phyloP scores from a whole-genome alignment of 53 echinoderm and acorn worm species.

The Antedon mediterranea region DNA sequence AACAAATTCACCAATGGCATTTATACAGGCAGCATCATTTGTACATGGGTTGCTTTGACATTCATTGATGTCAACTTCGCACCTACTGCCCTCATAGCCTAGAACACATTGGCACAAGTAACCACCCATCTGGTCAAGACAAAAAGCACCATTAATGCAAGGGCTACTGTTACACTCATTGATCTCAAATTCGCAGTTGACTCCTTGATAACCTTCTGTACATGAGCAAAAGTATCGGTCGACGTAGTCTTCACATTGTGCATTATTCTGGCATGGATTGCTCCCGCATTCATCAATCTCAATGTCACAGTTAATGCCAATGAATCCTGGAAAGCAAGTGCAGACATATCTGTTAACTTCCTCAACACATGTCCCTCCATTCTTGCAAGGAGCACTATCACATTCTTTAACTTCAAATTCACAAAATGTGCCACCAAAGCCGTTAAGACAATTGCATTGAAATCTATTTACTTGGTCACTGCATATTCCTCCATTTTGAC shows the following conservation, averaged over 20 bases:
- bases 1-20: slow-evolving; percentile 5
- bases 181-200: slow-evolving; percentile 25
- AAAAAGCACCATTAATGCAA: slow-evolving; percentile 23
- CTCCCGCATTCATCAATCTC: slow-evolving; percentile 26
- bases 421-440: slow-evolving; percentile 19
- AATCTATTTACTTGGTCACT: slow-evolving; percentile 16
- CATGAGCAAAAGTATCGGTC: slow-evolving; percentile 19
- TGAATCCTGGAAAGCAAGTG: slow-evolving; percentile 15
- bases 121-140: slow-evolving; percentile 14
- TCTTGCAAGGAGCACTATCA: slow-evolving; percentile 20
- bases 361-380: slow-evolving; percentile 25
- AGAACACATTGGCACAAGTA: slow-evolving; percentile 18
- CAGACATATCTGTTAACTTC: slow-evolving; percentile 16
- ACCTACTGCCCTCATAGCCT: slow-evolving; percentile 20
- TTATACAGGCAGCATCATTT: slow-evolving; percentile 9
- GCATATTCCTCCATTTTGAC: slow-evolving; percentile 23
- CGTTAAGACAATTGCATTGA: slow-evolving; percentile 14
- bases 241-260: slow-evolving; percentile 11
- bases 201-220: slow-evolving; percentile 13
- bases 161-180: slow-evolving; percentile 22
- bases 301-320: slow-evolving; percentile 17
- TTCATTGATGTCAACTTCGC: slow-evolving; percentile 33
- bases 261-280: slow-evolving; percentile 24
- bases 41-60: slow-evolving; percentile 26
- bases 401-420: slow-evolving; percentile 31